phyloP scores from a whole-genome alignment of 2,888 invertebrate species.

The Drosophila mayaguana region DNA sequence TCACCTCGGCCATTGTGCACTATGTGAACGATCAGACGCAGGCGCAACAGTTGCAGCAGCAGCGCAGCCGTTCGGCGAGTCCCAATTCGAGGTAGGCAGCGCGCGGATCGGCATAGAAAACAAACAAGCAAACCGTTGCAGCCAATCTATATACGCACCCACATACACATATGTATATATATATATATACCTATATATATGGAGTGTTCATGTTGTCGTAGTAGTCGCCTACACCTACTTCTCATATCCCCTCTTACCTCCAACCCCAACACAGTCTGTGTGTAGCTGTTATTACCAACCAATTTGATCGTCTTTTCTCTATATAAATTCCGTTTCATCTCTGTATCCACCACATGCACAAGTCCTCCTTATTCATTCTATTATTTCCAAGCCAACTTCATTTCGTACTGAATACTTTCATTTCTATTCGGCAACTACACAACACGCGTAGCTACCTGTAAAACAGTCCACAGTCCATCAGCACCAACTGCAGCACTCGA shows the following conservation, averaged over 20 bases:
- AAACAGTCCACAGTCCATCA: conserved; percentile 29
- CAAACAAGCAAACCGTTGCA: conserved; percentile 15
- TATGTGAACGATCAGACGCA: conserved; percentile 92
- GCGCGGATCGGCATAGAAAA: conserved; percentile 25
- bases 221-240: conserved; percentile 32
- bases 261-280: conserved; percentile 13
- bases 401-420: conserved; percentile 44
- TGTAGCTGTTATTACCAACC: conserved; percentile 34
- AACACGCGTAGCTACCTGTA: conserved; percentile 69
- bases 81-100: conserved; percentile 84
- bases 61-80: conserved; percentile 85
- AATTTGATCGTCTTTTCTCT: conserved; percentile 6
- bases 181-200: not conserved
- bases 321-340: conserved; percentile 9
- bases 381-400: conserved; percentile 2
- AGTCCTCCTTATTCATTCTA: not conserved
- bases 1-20: conserved; percentile 96
- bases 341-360: conserved; percentile 3
- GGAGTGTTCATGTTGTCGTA: conserved; percentile 32
- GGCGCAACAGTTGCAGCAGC: conserved; percentile 83
- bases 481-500: conserved; percentile 32
- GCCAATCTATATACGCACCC: conserved; percentile 8
- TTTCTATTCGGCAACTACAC: conserved; percentile 57
- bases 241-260: not conserved
- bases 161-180: not conserved